Conservation (phyloP, 2,888 invertebrate species). For the Lithosia quadra region DNA sequence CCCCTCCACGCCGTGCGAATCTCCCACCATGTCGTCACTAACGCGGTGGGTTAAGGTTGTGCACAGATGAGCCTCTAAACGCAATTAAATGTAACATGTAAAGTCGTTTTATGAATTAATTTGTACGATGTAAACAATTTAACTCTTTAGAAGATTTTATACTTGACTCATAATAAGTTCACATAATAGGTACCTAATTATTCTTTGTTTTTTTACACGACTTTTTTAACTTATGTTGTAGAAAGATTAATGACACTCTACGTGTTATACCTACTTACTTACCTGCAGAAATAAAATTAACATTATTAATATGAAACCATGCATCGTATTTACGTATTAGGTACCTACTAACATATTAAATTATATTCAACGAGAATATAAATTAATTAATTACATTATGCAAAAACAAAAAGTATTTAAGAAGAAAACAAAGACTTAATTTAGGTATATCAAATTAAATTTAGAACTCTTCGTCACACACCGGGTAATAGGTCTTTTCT, state of each 20-base stretch:
- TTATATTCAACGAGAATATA: not conserved
- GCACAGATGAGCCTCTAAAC: constrained; percentile 31
- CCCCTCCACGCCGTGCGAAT: constrained; percentile 23
- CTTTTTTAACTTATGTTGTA: too few species aligned
- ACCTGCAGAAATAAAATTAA: too few species aligned
- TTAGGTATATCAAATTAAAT: not conserved
- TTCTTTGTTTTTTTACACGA: not conserved
- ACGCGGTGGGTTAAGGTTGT: constrained; percentile 43
- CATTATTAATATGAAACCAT: too few species aligned
- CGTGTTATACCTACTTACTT: too few species aligned
- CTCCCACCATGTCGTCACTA: constrained; percentile 46
- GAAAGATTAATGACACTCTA: too few species aligned
- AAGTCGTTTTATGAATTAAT: not conserved
- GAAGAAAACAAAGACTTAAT: not conserved
- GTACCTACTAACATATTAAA: not conserved
- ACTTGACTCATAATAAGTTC: not conserved
- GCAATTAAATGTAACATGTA: not conserved
- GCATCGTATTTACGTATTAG: not conserved
- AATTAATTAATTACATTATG: not conserved
- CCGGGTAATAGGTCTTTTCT: not conserved
- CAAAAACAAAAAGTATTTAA: not conserved
- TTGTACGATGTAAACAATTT: constrained; percentile 1
- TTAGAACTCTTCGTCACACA: not conserved
- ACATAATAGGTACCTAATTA: not conserved
- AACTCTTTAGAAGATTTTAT: not conserved